A percentile compares a stretch with the other conserved stretches of the same genome.
These are phyloP conservation scores for Edolisoma coerulescens DNA, from an alignment of 2,113 vertebrate species.

Conservation along the genomic window DNA sequence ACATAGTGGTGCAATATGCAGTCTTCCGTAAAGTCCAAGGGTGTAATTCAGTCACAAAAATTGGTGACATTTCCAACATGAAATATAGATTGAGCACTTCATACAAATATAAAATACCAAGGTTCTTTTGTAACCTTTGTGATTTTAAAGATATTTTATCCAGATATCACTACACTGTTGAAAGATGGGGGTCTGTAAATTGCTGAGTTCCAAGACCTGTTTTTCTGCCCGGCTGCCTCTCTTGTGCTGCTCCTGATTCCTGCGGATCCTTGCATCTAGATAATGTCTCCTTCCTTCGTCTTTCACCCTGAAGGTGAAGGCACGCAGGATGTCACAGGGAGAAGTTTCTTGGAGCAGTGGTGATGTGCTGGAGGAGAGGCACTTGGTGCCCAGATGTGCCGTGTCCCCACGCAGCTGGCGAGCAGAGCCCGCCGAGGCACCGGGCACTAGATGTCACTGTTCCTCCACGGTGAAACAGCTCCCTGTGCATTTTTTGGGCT, in stretches of 20 bases:
- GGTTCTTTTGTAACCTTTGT: slow-evolving; percentile 5
- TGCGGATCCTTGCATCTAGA: rapidly evolving
- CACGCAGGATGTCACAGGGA: neutral
- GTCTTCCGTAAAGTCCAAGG: neutral
- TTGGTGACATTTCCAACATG: slow-evolving; percentile 20
- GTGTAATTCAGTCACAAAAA: neutral
- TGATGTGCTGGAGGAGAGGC: neutral
- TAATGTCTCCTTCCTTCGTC: neutral
- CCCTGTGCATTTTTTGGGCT: slow-evolving; percentile 60
- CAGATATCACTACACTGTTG: neutral
- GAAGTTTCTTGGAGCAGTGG: rapidly evolving
- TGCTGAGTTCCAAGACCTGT: neutral
- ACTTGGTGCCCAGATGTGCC: neutral
- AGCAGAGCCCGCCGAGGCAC: neutral
- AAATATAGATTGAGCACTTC: slow-evolving; percentile 6
- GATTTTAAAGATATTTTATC: neutral
- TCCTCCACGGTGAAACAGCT: neutral
- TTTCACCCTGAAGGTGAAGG: neutral
- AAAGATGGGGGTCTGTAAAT: neutral
- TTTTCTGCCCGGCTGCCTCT: neutral
- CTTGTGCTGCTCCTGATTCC: neutral
- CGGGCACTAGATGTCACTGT: slow-evolving; percentile 71
- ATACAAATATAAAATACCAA: slow-evolving; percentile 2
- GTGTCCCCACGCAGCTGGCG: neutral
- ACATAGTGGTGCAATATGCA: neutral